Evolutionary conservation across 2,888 invertebrate species (phyloP), one percentile per base, ranked within the genome.

Genomic region (Andrena chrysosceles): DNA sequence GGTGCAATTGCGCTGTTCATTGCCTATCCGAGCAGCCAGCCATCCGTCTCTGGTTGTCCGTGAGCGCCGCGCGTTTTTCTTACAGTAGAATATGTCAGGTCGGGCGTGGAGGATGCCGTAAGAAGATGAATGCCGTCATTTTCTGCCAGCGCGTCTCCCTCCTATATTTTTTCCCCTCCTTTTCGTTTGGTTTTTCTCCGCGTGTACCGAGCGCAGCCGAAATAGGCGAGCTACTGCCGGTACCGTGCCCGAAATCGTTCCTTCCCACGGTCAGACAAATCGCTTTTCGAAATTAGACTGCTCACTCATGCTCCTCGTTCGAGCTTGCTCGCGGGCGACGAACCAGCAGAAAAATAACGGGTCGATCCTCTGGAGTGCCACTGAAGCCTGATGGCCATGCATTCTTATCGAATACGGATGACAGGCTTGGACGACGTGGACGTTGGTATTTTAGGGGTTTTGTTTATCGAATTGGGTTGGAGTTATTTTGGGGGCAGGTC

Each of bases 121-220:
- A 81, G 83, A 87, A 89, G 87, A 87, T 80, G 84, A 84, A 84
- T 87, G 81, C 49, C 72, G 72, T 83, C 81, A 81, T 81, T 81
- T 81, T 81, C 81, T 69, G 49, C 79, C 62, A 66, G 20, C 73
- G 66, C 54, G 71, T 71, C 60, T 71, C 42, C 52, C 35, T 3
- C 13, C 23, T 20, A 13, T 20, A 52, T 52, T 77, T 70, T 71
- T 66, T 63, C 16, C 2, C 16, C 33, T 7, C 49, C 23, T 1
- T 62, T 8, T 29, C 35, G 48, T 16, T 31, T 52, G 6, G 13
- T 10, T 13, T 16, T 48, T 16, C 16, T 4, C 23, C 16, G 16
- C n/a, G 7, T 7, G 29, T 1, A 2, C 13, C 26, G 64, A 73
- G 29, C 63, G 3, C 4, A 48, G 60, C 10, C 60, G 48, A 68